phyloP scores from a whole-genome alignment of 2,113 vertebrate genomes.

The Prunella himalayana region DNA sequence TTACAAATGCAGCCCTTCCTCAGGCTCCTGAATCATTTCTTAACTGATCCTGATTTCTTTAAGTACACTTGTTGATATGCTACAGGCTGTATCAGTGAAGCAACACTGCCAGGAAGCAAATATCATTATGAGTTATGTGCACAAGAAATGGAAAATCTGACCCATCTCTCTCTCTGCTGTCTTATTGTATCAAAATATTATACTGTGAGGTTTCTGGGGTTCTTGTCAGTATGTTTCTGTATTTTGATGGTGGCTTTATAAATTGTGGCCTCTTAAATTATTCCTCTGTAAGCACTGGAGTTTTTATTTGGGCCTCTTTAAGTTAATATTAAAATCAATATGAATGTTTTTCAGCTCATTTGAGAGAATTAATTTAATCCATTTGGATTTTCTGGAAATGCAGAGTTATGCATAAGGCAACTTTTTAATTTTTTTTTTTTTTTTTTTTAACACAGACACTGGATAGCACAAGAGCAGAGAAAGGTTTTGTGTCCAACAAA shows the following conservation, averaged over 20 bases:
- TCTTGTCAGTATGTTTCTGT: background rate
- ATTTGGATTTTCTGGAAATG: background rate
- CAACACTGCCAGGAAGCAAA: background rate
- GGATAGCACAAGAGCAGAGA: background rate
- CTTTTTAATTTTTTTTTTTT: background rate
- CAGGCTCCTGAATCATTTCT: background rate
- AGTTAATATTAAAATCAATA: background rate
- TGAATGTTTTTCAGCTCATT: background rate
- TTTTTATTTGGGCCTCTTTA: background rate
- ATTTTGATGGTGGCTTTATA: background rate
- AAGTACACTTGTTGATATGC: background rate
- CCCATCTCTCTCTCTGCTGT: background rate
- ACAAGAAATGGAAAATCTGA: background rate
- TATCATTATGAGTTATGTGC: background rate
- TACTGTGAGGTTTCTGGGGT: background rate
- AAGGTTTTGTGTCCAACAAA: background rate
- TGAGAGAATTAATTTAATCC: background rate
- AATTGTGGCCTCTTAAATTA: background rate
- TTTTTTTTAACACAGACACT: background rate
- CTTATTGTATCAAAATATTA: background rate
- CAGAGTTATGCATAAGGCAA: background rate
- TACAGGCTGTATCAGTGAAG: background rate
- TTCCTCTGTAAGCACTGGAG: background rate
- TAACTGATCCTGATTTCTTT: background rate
- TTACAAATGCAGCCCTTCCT: background rate